Conservation (phyloP, 2,797 vertebrate genomes). For the Peromyscus melanophrys region DNA sequence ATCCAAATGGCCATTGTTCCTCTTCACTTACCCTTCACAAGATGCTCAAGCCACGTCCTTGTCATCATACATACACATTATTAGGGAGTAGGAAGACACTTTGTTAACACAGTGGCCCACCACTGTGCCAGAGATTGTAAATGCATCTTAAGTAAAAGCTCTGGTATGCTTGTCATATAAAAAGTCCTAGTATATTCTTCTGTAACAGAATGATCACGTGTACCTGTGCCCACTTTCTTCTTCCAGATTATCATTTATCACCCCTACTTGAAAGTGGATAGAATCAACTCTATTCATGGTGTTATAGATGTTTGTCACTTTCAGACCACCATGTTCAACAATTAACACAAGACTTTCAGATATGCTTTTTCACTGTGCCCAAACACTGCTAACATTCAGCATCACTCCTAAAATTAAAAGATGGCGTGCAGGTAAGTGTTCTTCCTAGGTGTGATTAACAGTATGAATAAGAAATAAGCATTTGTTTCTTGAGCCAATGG, state of each 20-base stretch:
- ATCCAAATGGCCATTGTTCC: neutral
- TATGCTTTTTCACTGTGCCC: neutral
- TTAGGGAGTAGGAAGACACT: neutral
- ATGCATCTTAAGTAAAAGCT: neutral
- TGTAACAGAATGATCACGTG: neutral
- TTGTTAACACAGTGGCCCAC: neutral
- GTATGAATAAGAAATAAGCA: neutral
- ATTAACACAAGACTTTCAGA: neutral
- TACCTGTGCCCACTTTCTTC: neutral
- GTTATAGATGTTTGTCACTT: neutral
- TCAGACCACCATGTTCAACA: neutral
- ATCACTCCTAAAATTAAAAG: neutral
- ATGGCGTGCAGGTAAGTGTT: neutral
- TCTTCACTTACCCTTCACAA: neutral
- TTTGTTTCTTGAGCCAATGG: constrained; percentile 2
- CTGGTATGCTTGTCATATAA: neutral
- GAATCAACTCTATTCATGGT: neutral
- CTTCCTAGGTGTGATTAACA: neutral
- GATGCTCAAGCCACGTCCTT: neutral
- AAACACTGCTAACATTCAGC: neutral
- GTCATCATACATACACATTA: neutral
- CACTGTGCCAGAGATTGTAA: neutral
- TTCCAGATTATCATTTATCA: neutral
- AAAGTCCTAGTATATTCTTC: neutral
- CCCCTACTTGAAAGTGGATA: neutral